Evolutionary conservation across 53 echinoderm and acorn worm genomes (phyloP), one percentile per base, ranked within the genome.

Genomic region (Luidia sarsii): DNA sequence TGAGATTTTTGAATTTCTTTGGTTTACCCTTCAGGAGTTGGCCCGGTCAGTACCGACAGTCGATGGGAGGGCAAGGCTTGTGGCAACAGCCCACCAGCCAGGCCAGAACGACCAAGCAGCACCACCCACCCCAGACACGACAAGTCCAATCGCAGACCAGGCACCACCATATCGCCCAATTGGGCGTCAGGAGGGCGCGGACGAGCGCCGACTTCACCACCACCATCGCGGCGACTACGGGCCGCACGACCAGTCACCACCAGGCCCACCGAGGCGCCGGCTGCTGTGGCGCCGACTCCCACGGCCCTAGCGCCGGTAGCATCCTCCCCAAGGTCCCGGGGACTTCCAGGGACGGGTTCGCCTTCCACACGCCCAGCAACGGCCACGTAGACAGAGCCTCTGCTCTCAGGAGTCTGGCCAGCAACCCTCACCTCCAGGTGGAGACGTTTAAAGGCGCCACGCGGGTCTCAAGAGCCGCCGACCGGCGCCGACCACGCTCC

Each of bases 361-460:
- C 56, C 1, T 72, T 54, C 60, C 25, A 23, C 33, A 45, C 33
- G 61, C 22, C 72, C 13, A 34, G 71, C 30, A 86, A 89, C 27
- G 89, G 89, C 2, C 50, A 86, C 28, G 19, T 49, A 1, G 75
- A 82, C 24, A 61, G 92, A 4, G 85, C 84, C 0, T 89, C 89
- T 8, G 82, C 92, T 32, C 68, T 86, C 1, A 67, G 84, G 19
- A 92, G 92, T 70, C 77, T 92, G 43, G 79, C 89, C 11, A 87
- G 77, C 52, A 92, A 92, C 46, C 92, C 92, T 0, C 81, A 54
- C 32, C 80, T 92, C 19, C 82, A 81, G 61, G 88, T 92, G 0
- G 73, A 84, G 64, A 73, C 84, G 28, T 4, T 49, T 6, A 55
- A 84, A 9, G 84, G 84, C 35, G 73, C 24, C n/a, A 64, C 73